These are phyloP conservation scores for Diadema setosum DNA, from an alignment of 35 echinoderm and acorn worm genomes.

Conservation along the genomic window DNA sequence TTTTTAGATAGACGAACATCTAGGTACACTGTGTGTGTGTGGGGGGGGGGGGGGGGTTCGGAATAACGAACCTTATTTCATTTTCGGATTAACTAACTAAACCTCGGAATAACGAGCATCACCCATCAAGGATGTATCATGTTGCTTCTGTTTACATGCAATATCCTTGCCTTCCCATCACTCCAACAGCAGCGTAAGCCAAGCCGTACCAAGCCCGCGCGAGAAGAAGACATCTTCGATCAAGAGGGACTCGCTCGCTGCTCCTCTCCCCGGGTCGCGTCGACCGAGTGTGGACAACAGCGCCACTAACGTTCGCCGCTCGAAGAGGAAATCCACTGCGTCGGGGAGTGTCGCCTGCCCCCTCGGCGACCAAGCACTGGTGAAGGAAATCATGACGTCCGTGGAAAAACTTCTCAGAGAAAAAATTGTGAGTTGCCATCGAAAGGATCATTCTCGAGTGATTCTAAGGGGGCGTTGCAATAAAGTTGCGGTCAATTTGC, in stretches of 20 bases:
- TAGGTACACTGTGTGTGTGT: too few relatives aligned
- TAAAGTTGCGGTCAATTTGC: background rate
- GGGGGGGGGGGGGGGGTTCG: too few relatives aligned
- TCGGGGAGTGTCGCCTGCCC: background rate
- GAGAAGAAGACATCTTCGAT: background rate
- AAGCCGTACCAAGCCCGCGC: background rate
- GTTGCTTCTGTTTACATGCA: too few relatives aligned
- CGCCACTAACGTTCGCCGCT: background rate
- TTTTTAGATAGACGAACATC: too few relatives aligned
- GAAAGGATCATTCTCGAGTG: background rate
- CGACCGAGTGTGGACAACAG: too few relatives aligned
- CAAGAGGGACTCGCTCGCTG: background rate
- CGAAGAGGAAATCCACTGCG: background rate
- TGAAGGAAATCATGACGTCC: background rate
- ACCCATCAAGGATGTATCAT: too few relatives aligned
- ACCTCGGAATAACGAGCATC: too few relatives aligned
- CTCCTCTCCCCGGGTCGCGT: background rate
- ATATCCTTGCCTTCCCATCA: background rate
- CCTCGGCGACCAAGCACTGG: background rate
- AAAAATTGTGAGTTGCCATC: background rate
- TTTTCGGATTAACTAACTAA: too few relatives aligned
- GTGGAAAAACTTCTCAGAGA: background rate
- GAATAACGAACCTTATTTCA: too few relatives aligned
- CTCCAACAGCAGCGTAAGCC: background rate
- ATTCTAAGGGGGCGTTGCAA: background rate